Evolutionary conservation across 2,888 invertebrate species (phyloP).

Genomic region (Orgyia antiqua): DNA sequence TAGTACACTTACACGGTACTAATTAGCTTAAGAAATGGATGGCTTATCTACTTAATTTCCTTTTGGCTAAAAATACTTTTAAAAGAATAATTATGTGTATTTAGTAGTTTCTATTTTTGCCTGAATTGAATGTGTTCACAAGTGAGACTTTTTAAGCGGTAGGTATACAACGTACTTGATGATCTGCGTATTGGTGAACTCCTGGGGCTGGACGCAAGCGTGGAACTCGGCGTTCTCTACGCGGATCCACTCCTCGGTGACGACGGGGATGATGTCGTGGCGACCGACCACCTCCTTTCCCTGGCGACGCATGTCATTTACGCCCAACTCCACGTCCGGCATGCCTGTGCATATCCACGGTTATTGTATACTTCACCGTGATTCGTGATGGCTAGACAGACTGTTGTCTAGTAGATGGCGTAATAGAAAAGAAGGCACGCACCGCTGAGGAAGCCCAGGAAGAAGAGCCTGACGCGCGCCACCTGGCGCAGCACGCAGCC

Average conservation of each 20-base stretch:
- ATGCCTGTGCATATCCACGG: slow-evolving; percentile 78
- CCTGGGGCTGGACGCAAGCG: slow-evolving; percentile 93
- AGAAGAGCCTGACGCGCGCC: slow-evolving; percentile 96
- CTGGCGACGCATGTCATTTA: slow-evolving; percentile 98
- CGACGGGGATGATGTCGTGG: slow-evolving; percentile 98
- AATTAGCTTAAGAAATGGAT: too few relatives aligned
- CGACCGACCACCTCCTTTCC: slow-evolving; percentile 99
- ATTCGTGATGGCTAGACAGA: background rate
- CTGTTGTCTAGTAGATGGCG: too few relatives aligned
- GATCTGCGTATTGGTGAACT: slow-evolving; percentile 90
- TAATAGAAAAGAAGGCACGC: too few relatives aligned
- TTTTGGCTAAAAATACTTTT: too few relatives aligned
- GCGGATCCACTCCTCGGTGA: slow-evolving; percentile 99
- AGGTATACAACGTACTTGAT: slow-evolving; percentile 89
- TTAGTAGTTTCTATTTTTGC: too few relatives aligned
- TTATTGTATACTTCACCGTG: too few relatives aligned
- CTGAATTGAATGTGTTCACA: too few relatives aligned
- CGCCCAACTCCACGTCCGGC: slow-evolving; percentile 97
- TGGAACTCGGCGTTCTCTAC: slow-evolving; percentile 97
- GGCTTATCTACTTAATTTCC: too few relatives aligned
- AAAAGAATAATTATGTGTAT: too few relatives aligned
- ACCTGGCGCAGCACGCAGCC: slow-evolving; percentile 93
- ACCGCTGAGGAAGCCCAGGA: slow-evolving; percentile 96
- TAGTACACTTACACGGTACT: background rate
- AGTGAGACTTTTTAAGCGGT: too few relatives aligned